A percentile compares a stretch with the other conserved stretches of the same genome.
These are phyloP conservation scores for Cosmorhoe ocellata DNA, from an alignment of 2,888 invertebrate species.

Conservation along the genomic window DNA sequence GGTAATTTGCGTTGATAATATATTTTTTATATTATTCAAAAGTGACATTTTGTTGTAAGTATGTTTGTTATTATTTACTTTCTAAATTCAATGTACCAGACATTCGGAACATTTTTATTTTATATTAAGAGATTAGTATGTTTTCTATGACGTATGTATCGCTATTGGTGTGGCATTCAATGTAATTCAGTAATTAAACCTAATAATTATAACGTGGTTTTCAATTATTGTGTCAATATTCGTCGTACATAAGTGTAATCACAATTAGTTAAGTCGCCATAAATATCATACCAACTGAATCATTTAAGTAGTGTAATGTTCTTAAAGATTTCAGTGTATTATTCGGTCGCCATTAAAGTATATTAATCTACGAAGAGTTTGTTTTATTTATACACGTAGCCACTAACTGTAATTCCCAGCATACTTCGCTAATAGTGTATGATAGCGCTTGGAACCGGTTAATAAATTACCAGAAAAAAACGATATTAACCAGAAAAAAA, in stretches of 20 bases:
- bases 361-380: conserved; percentile 51
- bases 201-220: conserved; percentile 59
- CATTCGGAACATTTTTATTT: neutral
- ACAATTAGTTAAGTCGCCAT: conserved; percentile 65
- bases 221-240: conserved; percentile 70
- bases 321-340: conserved; percentile 72
- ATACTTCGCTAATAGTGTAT: too few species aligned
- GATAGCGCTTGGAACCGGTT: too few species aligned
- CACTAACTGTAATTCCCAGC: too few species aligned
- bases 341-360: conserved; percentile 74
- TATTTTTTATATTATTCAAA: too few species aligned
- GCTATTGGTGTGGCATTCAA: neutral
- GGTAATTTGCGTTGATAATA: neutral
- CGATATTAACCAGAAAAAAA: too few species aligned
- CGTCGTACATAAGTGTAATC: conserved; percentile 57
- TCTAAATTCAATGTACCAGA: neutral
- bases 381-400: conserved; percentile 16
- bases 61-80: conserved; percentile 31
- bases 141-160: neutral
- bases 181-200: conserved; percentile 6
- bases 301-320: conserved; percentile 54
- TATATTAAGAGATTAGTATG: neutral
- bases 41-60: too few species aligned
- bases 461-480: too few species aligned
- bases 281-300: conserved; percentile 60